Base-by-base conservation (phyloP, 2,888 invertebrate genomes). In the Nomada flava region DNA sequence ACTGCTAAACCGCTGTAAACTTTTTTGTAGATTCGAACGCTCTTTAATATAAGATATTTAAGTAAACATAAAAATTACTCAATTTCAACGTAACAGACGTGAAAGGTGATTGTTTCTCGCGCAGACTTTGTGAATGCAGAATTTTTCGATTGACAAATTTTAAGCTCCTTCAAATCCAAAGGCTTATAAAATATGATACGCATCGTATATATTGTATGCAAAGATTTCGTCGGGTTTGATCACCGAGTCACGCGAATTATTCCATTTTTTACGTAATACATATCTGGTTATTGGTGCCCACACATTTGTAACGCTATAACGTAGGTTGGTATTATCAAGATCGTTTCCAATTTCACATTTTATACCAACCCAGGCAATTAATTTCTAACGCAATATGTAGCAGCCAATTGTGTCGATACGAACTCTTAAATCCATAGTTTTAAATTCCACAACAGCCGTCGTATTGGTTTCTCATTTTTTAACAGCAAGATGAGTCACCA, bases 161-260 rank as follows among this genome's bases (percentile, higher is more conserved):
- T 47, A 15, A 23, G 44, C 63, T 47, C 20, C 13, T 63, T 63
- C 44, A 63, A 63, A 63, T 63, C 47, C 63, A 63, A 44, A 47
- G 23, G 63, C 44, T 7, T 63, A 63, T 47, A 47, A 63, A 64
- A 50, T 26, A 15, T 9, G 63, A 64, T 64, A 64, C 23, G 47
- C 47, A 64, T 64, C 63, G 23, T 20, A 64, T 26, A 64, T 64
- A 64, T 64, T 64, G 63, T 50, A 64, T 64, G 63, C 63, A 64
- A 64, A 64, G 26, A 50, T 9, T 23, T 23, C 23, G 7, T n/a
- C 18, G 26, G 5, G 63, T 64, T 50, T 23, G 20, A 47, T 63
- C 44, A 63, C 11, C 23, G 44, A 44, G 44, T 5, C 47, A 18
- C 7, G 47, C 15, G 23, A 50, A 64, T 50, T 26, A 11, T 26